Conservation (phyloP, 2,797 vertebrate species). For the Periparus ater region DNA sequence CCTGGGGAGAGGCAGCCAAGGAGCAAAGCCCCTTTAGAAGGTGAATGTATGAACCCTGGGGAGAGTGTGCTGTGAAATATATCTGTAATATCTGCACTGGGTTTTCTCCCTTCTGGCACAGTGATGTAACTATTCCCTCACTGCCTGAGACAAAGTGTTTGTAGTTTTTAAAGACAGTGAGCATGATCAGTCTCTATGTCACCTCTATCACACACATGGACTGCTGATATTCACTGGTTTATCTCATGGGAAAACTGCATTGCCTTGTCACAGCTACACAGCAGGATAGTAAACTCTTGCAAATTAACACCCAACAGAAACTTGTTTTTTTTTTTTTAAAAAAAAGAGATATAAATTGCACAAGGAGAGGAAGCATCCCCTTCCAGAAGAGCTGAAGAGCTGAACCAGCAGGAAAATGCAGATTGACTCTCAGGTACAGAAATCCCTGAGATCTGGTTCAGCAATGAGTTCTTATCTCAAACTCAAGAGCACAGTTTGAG, state of each 20-base stretch:
- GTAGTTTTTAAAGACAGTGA: background rate
- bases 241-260: background rate
- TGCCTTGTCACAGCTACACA: background rate
- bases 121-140: background rate
- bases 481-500: background rate
- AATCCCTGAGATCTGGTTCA: background rate
- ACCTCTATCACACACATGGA: background rate
- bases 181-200: background rate
- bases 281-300: background rate
- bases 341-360: background rate
- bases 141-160: background rate
- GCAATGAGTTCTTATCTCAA: background rate
- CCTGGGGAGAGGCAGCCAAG: background rate
- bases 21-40: background rate
- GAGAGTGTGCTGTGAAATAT: background rate
- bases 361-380: background rate
- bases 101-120: background rate
- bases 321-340: rapidly evolving
- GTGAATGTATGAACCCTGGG: background rate
- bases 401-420: background rate
- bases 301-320: background rate
- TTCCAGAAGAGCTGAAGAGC: background rate
- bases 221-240: background rate
- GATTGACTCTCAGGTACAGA: background rate
- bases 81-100: background rate